Evolutionary conservation across 2,888 invertebrate genomes (phyloP), one percentile per base, ranked within the genome.

Genomic region (Eristalinus sepulchralis): DNA sequence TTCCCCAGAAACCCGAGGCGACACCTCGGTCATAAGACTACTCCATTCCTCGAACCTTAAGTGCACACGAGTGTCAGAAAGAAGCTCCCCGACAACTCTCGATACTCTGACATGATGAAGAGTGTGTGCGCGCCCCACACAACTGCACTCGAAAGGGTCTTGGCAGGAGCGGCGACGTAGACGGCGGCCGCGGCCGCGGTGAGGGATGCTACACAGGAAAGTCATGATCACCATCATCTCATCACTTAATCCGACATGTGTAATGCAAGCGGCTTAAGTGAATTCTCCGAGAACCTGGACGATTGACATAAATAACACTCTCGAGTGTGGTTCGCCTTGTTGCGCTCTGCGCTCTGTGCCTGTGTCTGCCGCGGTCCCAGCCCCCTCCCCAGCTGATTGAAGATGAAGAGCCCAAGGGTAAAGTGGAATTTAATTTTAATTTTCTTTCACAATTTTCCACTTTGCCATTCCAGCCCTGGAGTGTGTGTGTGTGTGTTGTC

Each of bases 171-270:
- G 27, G 27, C 27, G 5, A 27, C 27, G n/a, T n/a, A n/a, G n/a
- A n/a, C n/a, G n/a, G n/a, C n/a, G 5, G 5, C 27, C 2, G 27
- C 27, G 27, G 22, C 34, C 17, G 36, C 31, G 24, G 10, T 34
- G 5, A 63, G 33, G 8, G 57, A 17, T 27, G 27, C 2, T 27
- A 27, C 4, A 2, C n/a, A 31, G 55, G 70, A 36, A 59, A 57
- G 17, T 24, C 57, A 57, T 24, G 57, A 57, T 57, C 47, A 47
- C 17, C 47, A 39, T 71, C 77, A 77, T 82, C 77, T 71, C 82
- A 77, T 82, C 77, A 72, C 71, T 77, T 77, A 77, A 82, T 66
- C 82, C 33, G 77, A 82, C 82, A 82, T 77, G 60, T 81, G 66
- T 72, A 82, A 77, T 59, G 60, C 66, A 77, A 77, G 59, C 22